Conservation (phyloP, 2,113 vertebrate genomes). For the Aptenodytes patagonicus region DNA sequence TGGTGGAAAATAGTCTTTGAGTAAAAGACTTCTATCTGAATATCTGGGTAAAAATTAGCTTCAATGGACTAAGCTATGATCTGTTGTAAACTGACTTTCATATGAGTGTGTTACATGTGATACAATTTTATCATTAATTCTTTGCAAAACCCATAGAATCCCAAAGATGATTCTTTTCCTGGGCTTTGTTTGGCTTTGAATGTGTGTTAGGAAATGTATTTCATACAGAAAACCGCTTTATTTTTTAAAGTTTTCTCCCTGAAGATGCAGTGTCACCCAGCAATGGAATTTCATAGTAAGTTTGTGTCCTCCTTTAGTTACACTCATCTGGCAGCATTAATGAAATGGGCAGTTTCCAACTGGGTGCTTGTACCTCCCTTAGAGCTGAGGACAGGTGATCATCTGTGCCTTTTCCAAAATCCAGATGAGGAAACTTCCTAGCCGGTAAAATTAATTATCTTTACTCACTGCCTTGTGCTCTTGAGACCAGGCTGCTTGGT, state of each 20-base stretch:
- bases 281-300: neutral
- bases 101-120: neutral
- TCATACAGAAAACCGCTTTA: neutral
- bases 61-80: neutral
- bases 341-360: neutral
- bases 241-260: neutral
- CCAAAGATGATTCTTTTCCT: neutral
- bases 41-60: neutral
- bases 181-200: neutral
- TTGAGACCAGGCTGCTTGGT: neutral
- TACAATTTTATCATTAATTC: neutral
- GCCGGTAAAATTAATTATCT: neutral
- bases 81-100: neutral
- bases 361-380: neutral
- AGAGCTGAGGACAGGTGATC: neutral
- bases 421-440: constrained; percentile 29
- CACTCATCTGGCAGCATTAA: neutral
- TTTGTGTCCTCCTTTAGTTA: neutral
- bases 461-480: neutral
- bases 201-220: neutral
- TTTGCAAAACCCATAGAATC: neutral
- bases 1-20: neutral
- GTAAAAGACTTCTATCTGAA: neutral
- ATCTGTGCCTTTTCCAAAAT: neutral
- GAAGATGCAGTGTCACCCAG: neutral